Percentiles rank a stretch among this genome's conserved stretches.
Evolutionary conservation across 2,797 vertebrate species (phyloP).

Genomic region (Antennarius maculatus): DNA sequence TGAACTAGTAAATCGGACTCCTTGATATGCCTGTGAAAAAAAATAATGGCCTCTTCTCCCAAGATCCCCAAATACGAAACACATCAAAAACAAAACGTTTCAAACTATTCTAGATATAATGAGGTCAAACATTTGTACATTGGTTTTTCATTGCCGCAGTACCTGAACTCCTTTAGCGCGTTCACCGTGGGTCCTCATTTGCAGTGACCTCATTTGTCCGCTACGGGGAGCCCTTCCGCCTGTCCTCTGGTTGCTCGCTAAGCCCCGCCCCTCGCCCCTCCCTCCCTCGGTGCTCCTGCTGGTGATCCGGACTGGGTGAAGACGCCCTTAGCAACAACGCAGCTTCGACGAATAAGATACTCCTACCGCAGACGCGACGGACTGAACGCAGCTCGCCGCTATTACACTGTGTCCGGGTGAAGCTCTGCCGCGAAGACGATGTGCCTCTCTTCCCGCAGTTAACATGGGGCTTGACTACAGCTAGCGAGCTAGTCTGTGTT

Average conservation of each 20-base stretch:
- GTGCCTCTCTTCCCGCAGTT: neutral
- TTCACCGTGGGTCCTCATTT: neutral
- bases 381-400: constrained; percentile 49
- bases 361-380: constrained; percentile 45
- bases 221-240: constrained; percentile 43
- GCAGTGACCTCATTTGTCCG: constrained; percentile 20
- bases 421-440: constrained; percentile 26
- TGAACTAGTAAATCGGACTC: no score
- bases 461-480: constrained; percentile 52
- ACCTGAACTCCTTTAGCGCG: neutral
- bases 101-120: no score
- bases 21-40: no score
- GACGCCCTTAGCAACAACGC: constrained; percentile 84
- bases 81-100: no score
- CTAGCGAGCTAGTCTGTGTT: constrained; percentile 44
- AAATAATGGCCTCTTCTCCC: no score
- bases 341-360: constrained; percentile 63
- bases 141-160: no score
- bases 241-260: constrained; percentile 21
- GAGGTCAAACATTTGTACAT: no score
- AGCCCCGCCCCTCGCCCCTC: constrained; percentile 30
- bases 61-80: no score
- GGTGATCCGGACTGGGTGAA: constrained; percentile 66
- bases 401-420: constrained; percentile 35
- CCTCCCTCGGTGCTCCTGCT: constrained; percentile 55